These are phyloP conservation scores for Sebastes itinus DNA, from an alignment of 2,797 vertebrate genomes.

Conservation along the genomic window DNA sequence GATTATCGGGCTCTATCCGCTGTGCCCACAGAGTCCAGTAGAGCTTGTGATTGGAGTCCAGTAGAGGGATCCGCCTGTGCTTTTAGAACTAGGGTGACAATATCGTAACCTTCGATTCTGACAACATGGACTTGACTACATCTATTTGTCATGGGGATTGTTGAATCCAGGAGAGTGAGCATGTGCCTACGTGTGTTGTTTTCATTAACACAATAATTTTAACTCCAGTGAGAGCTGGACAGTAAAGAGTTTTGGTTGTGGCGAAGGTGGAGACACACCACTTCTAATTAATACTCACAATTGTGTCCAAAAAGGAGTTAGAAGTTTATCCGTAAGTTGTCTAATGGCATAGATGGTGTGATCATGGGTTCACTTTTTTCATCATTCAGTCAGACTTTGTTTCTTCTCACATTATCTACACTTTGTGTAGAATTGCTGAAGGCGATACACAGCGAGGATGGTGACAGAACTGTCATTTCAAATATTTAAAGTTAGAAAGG, in stretches of 20 bases:
- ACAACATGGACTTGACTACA: no score
- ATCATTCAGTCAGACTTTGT: neutral
- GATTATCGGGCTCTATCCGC: no score
- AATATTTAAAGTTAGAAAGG: conserved; percentile 22
- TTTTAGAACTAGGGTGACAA: no score
- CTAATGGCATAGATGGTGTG: neutral
- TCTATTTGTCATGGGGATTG: no score
- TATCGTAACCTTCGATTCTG: no score
- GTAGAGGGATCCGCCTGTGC: no score
- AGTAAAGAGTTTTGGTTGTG: neutral
- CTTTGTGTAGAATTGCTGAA: neutral
- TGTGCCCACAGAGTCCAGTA: no score
- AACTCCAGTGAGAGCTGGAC: rapidly evolving
- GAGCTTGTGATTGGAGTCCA: no score
- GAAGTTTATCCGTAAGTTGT: neutral
- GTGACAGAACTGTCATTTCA: conserved; percentile 20
- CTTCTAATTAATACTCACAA: no score
- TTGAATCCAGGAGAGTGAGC: neutral
- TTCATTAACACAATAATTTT: neutral
- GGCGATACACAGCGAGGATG: neutral
- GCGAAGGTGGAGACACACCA: no score
- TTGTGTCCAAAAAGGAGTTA: no score
- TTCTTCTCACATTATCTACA: conserved; percentile 7
- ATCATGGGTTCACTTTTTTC: neutral
- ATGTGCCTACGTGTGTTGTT: neutral